Evolutionary conservation across 2,888 invertebrate species (phyloP).

Genomic region (Euphydryas editha): DNA sequence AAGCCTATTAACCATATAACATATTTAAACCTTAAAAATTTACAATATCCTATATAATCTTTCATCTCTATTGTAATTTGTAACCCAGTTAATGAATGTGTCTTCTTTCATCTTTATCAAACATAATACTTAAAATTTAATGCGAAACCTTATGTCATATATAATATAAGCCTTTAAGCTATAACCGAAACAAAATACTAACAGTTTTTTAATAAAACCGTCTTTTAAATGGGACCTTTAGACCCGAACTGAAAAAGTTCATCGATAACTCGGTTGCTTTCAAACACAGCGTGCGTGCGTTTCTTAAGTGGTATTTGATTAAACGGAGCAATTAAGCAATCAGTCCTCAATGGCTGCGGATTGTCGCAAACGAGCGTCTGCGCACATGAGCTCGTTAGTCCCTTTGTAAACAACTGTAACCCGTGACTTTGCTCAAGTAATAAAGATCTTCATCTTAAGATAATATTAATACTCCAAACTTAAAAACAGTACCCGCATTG

Average conservation of each 20-base stretch:
- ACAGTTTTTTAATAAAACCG: slow-evolving; percentile 59
- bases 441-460: not conserved
- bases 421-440: not conserved
- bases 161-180: not conserved
- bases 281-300: slow-evolving; percentile 58
- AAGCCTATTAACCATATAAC: too few species aligned
- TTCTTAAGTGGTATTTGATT: slow-evolving; percentile 81
- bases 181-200: not conserved
- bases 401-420: slow-evolving; percentile 25
- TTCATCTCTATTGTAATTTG: too few species aligned
- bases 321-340: slow-evolving; percentile 83
- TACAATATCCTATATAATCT: too few species aligned
- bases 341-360: slow-evolving; percentile 74
- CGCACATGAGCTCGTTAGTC: slow-evolving; percentile 48
- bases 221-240: slow-evolving; percentile 72
- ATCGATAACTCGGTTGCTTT: slow-evolving; percentile 64
- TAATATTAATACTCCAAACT: too few species aligned
- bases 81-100: too few species aligned
- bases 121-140: too few species aligned
- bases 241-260: slow-evolving; percentile 63
- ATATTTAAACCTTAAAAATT: too few species aligned
- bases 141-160: not conserved
- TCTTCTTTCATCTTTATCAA: too few species aligned
- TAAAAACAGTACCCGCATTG: too few species aligned
- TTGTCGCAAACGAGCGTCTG: slow-evolving; percentile 78